Conservation (phyloP, 1,140 invertebrate genomes). For the Bombyx mori region ASM3026992v2 NC_085119.1:9934501-9935000, state of each 20-base stretch:
- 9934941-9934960: slow-evolving; percentile 37
- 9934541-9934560: not conserved
- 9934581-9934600: not conserved
- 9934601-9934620: slow-evolving; percentile 14
- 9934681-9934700: slow-evolving; percentile 48
- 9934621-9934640: slow-evolving; percentile 10
- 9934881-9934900: slow-evolving; percentile 39
- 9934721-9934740: slow-evolving; percentile 33
- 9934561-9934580: not conserved
- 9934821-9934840: slow-evolving; percentile 53
- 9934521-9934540: not conserved
- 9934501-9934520: not conserved
- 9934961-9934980: slow-evolving; percentile 52
- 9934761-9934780: slow-evolving; percentile 19
- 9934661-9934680: slow-evolving; percentile 32
- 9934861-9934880: slow-evolving; percentile 28
- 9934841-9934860: slow-evolving; percentile 43
- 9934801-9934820: slow-evolving; percentile 60
- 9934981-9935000: slow-evolving; percentile 52
- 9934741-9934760: slow-evolving; percentile 29
- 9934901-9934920: slow-evolving; percentile 42
- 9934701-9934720: slow-evolving; percentile 40
- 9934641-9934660: slow-evolving; percentile 33
- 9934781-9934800: slow-evolving; percentile 58
- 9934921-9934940: slow-evolving; percentile 62